Conservation (phyloP, 2,797 vertebrate species). For the Sparidentex hasta region DNA sequence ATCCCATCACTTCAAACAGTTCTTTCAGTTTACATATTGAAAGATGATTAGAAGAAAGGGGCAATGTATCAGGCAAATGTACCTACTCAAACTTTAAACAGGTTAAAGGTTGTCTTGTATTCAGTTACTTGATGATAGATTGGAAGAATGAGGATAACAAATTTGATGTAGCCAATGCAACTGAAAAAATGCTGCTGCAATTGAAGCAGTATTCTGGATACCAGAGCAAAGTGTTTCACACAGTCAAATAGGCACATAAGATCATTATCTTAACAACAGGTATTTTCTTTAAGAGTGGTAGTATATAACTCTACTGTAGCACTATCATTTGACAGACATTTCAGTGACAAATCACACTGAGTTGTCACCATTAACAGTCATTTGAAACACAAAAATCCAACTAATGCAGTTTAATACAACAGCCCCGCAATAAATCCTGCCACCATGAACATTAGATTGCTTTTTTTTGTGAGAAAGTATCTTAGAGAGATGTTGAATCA, state of each 20-base stretch:
- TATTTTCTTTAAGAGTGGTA: not conserved
- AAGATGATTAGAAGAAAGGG: constrained; percentile 7
- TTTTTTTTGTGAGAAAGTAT: not conserved
- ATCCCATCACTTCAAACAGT: constrained; percentile 40
- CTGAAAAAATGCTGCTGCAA: constrained; percentile 7
- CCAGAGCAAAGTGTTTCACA: not conserved
- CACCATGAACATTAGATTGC: not conserved
- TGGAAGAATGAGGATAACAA: not conserved
- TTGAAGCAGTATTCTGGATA: constrained; percentile 1
- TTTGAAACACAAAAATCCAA: constrained; percentile 1
- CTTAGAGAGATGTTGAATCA: constrained; percentile 16
- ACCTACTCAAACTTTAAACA: constrained; percentile 12
- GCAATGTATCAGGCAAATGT: constrained; percentile 24
- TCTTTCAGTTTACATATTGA: not conserved
- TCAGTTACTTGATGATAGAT: constrained; percentile 19
- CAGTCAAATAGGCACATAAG: not conserved
- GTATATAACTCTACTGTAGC: not conserved
- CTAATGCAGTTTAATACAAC: not conserved
- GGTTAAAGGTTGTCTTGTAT: constrained; percentile 20
- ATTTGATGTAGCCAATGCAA: not conserved
- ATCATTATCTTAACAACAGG: not conserved
- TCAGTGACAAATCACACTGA: not conserved
- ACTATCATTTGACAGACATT: not conserved
- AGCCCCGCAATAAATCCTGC: not conserved
- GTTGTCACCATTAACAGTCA: not conserved